Evolutionary conservation across 2,797 vertebrate genomes (phyloP).

Genomic region (Basileuterus tristriatus): DNA sequence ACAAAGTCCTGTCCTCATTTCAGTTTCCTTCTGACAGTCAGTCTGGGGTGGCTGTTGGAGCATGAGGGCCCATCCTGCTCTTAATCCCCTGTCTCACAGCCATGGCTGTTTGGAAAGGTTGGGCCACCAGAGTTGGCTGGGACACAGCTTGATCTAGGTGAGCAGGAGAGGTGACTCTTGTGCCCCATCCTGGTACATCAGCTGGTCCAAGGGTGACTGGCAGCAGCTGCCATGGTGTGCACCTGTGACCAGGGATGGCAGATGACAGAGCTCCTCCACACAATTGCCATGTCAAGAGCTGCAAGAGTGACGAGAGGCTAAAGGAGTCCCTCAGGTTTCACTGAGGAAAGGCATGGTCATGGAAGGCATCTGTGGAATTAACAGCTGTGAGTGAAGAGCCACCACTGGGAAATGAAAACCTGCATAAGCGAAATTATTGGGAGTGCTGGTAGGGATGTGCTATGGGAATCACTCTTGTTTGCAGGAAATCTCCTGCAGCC

Average conservation of each 20-base stretch:
- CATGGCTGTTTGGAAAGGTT: neutral
- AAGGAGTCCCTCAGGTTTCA: neutral
- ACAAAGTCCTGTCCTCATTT: neutral
- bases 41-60: neutral
- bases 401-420: neutral
- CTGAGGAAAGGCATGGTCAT: neutral
- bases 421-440: neutral
- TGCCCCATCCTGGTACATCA: neutral
- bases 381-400: neutral
- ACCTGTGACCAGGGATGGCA: rapidly evolving
- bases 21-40: neutral
- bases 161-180: neutral
- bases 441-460: neutral
- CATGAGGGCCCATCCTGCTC: neutral
- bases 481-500: neutral
- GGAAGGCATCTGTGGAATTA: neutral
- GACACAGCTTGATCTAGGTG: neutral
- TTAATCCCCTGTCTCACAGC: neutral
- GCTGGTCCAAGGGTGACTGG: neutral
- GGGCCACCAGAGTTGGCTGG: neutral
- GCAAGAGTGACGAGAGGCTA: neutral
- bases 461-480: neutral
- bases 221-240: neutral
- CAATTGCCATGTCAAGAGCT: neutral
- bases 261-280: neutral